Base-by-base conservation (phyloP, 2,797 vertebrate genomes). In the Helarctos malayanus region DNA sequence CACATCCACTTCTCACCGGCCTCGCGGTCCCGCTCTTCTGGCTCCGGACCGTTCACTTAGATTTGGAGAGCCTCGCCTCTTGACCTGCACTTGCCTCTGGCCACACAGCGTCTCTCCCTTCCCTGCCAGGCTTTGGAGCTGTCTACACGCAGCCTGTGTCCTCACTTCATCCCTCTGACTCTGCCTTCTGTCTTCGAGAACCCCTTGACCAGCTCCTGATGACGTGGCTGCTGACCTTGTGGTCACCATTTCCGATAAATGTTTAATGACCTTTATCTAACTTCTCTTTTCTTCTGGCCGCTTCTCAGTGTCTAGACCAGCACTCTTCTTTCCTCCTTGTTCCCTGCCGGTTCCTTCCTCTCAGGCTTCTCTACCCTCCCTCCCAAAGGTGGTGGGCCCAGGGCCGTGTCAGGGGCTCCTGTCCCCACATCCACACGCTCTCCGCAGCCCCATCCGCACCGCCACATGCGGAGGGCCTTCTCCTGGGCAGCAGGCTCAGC, bases 201-300 rank as follows among this genome's bases (percentile, higher is more conserved):
- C 0, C 4, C 75, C 47, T 8, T 0, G 27, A 32, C 81, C 71
- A 32, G 65, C n/a, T 41, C 52, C 81, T 14, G 56, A 49, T 73
- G 65, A 57, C 35, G 45, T 18, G 29, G 21, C 41, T 12, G 1
- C 63, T 32, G 52, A 61, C 69, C 75, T 59, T 23, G 69, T 32
- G 68, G 45, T 27, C 21, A 49, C 61, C 32, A 57, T 45, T 63
- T 65, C n/a, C 1, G 10, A 78, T 38, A 69, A 32, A 25, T 3
- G 45, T 45, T 16, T 56, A 4, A 14, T 29, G 52, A 61, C 32
- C 68, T 94, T 87, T 57, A 63, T 59, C 69, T 47, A 35, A 16
- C 84, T 32, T 78, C n/a, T 57, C 35, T 84, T 91, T 87, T 65
- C 41, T 27, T 91, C 68, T 49, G 84, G 69, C 56, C 9, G 8